Percentiles rank a stretch among this genome's conserved stretches.
These are phyloP conservation scores for Lagorchestes hirsutus DNA, from an alignment of 2,797 vertebrate genomes.

Conservation along the genomic window DNA sequence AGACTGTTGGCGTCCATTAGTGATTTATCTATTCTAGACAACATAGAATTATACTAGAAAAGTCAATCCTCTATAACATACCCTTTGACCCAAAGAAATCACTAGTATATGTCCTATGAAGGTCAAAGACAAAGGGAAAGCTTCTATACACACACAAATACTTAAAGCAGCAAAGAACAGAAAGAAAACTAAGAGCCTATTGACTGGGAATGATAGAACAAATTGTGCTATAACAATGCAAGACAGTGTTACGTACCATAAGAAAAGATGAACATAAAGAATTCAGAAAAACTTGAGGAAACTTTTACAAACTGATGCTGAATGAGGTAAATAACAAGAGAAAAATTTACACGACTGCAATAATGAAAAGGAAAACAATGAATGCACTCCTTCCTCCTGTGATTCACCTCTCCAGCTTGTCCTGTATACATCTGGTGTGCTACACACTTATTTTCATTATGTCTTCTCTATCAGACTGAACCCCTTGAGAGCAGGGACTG, in stretches of 20 bases:
- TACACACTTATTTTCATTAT: background rate
- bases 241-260: background rate
- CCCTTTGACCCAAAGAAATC: background rate
- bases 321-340: background rate
- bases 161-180: background rate
- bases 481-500: background rate
- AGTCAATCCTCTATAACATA: background rate
- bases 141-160: background rate
- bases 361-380: background rate
- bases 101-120: background rate
- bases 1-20: background rate
- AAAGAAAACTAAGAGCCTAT: background rate
- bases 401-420: background rate
- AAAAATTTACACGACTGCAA: background rate
- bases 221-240: background rate
- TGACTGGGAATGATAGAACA: background rate
- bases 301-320: background rate
- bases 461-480: background rate
- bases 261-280: background rate
- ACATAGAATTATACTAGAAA: background rate
- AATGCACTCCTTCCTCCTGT: background rate
- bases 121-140: background rate
- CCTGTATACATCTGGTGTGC: background rate
- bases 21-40: background rate
- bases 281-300: background rate